Conservation (phyloP, 2,888 invertebrate species). For the Leptura quadrifasciata region DNA sequence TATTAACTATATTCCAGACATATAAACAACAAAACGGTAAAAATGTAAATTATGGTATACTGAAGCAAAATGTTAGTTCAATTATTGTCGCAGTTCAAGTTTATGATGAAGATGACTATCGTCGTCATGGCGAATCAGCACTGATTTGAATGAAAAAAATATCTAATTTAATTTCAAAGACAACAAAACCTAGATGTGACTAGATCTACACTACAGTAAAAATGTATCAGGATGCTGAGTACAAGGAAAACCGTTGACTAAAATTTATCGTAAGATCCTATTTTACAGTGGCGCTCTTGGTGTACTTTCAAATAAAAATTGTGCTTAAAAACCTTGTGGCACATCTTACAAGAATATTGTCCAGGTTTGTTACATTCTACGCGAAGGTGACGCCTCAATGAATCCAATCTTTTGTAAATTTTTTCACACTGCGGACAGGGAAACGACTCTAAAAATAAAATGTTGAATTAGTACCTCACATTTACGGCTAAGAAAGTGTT, state of each 20-base stretch:
- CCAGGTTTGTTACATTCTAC: slow-evolving; percentile 57
- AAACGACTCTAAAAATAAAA: slow-evolving; percentile 15
- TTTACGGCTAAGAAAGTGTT: no score
- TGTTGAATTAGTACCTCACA: background rate
- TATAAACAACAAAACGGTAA: no score
- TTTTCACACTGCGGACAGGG: slow-evolving; percentile 52
- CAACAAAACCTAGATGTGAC: background rate
- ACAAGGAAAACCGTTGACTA: background rate
- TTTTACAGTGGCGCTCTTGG: slow-evolving; percentile 29
- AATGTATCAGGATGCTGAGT: background rate
- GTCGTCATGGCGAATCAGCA: no score
- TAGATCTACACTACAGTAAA: slow-evolving; percentile 2
- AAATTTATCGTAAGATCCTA: background rate
- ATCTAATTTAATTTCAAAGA: background rate
- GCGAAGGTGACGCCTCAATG: slow-evolving; percentile 53
- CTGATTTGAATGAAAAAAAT: no score
- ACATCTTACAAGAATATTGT: slow-evolving; percentile 50
- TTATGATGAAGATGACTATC: no score
- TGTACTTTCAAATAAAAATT: slow-evolving; percentile 64
- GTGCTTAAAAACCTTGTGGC: slow-evolving; percentile 63
- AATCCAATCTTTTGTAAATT: slow-evolving; percentile 50
- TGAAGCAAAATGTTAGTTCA: no score
- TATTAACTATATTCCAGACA: no score
- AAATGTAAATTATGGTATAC: no score
- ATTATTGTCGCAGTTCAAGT: no score